Evolutionary conservation across 2,113 vertebrate species (phyloP).

Genomic region (Peromyscus polionotus): DNA sequence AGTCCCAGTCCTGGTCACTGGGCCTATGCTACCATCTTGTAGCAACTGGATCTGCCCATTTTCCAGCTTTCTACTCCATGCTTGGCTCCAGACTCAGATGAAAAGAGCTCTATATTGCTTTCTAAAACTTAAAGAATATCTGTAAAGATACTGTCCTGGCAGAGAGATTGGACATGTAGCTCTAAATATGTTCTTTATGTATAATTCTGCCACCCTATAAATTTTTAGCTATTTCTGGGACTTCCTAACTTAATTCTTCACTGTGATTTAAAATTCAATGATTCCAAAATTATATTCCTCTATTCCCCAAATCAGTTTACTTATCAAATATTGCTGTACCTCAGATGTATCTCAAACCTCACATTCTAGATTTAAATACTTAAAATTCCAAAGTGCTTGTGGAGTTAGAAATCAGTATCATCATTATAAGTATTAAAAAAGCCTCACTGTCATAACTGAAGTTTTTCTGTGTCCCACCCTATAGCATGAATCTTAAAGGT

Average conservation of each 20-base stretch:
- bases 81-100: neutral
- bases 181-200: neutral
- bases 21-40: neutral
- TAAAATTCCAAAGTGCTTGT: neutral
- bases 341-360: neutral
- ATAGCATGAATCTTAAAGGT: too few species aligned
- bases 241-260: neutral
- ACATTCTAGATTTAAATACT: conserved; percentile 2
- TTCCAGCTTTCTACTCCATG: neutral
- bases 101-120: neutral
- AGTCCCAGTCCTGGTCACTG: neutral
- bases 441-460: neutral
- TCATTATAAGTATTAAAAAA: neutral
- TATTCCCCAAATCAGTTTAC: neutral
- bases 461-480: too few species aligned
- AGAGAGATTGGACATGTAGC: neutral
- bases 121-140: neutral
- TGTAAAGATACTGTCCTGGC: neutral
- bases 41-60: neutral
- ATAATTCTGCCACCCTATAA: neutral
- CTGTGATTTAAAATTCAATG: conserved; percentile 13
- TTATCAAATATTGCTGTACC: neutral
- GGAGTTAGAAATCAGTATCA: neutral
- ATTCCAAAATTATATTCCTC: conserved; percentile 24
- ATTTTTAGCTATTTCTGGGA: neutral